A percentile compares a stretch with the other conserved stretches of the same genome.
Evolutionary conservation across 2,888 invertebrate genomes (phyloP).

Genomic region (Helicoverpa assulta): DNA sequence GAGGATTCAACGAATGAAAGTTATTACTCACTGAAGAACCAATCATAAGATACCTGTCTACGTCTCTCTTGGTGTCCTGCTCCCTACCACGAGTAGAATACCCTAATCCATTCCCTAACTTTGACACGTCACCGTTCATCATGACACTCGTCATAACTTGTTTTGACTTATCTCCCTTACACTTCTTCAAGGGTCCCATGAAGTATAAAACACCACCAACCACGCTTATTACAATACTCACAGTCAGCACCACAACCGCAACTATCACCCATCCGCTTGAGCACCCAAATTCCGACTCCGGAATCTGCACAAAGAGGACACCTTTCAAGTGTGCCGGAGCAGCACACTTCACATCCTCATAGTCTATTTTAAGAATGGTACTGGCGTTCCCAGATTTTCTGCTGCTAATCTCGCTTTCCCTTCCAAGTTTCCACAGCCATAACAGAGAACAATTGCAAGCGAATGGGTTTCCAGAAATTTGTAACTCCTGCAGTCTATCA

Average conservation of each 20-base stretch:
- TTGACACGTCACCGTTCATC: constrained; percentile 88
- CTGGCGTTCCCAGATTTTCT: constrained; percentile 81
- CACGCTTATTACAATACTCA: constrained; percentile 89
- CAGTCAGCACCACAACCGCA: constrained; percentile 87
- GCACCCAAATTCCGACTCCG: constrained; percentile 91
- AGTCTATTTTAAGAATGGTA: constrained; percentile 88
- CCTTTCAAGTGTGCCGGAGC: constrained; percentile 90
- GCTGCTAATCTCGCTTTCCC: constrained; percentile 82
- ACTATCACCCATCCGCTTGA: constrained; percentile 91
- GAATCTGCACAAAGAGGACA: constrained; percentile 89
- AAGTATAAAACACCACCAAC: constrained; percentile 88
- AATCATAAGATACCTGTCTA: constrained; percentile 88
- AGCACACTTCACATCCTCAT: constrained; percentile 90
- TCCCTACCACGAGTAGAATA: constrained; percentile 87
- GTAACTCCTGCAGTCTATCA: constrained; percentile 93
- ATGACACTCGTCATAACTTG: constrained; percentile 89
- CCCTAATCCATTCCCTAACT: constrained; percentile 87
- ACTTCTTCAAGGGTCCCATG: constrained; percentile 88
- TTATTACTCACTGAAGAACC: constrained; percentile 88
- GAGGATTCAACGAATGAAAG: constrained; percentile 88
- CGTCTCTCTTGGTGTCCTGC: constrained; percentile 86
- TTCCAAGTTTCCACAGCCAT: constrained; percentile 95
- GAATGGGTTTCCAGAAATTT: constrained; percentile 95
- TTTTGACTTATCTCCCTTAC: constrained; percentile 88
- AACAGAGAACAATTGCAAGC: constrained; percentile 96